Base-by-base conservation (phyloP, 2,113 vertebrate genomes). In the Capricornis sumatraensis region DNA sequence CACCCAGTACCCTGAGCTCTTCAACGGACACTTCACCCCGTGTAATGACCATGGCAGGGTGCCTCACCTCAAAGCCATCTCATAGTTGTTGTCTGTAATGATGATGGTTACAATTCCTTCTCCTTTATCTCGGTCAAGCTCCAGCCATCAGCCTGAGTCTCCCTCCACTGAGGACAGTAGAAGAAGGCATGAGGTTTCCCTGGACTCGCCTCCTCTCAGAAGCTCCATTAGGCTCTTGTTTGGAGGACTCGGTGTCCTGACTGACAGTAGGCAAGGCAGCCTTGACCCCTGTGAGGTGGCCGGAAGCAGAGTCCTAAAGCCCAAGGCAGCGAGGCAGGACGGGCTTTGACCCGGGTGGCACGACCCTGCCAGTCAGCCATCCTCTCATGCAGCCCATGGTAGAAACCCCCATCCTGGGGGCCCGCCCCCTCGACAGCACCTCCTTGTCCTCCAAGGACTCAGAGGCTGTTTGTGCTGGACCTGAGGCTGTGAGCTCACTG, bases 351-450 rank as follows among this genome's bases (percentile, higher is more conserved):
- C n/a, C 30, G 43, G 62, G 50, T 15, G 81, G 64, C 78, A 93
- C 95, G 8, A 58, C 55, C 67, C 60, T 89, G 52, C 58, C 43
- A 13, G 40, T 86, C 28, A 3, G 0, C n/a, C 40, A 23, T 83
- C 84, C n/a, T 16, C 57, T 5, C 87, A 40, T 45, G 36, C 79
- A 16, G 58, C 79, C 5, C 21, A 87, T 50, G 88, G 85, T 76
- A 47, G 95, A 97, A 97, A 96, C 97, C 87, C 96, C 93, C 55
- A 28, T 97, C 95, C 93, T 95, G 79, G 45, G 87, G 33, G 93
- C 96, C 92, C 25, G 21, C 95, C 93, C 28, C 1, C 81, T 96
- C 97, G 95, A 64, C 10, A 58, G 64, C 47, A 27, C 95, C 92
- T 82, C 98, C 95, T 82, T 19, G 25, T 94, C 62, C 21, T 58